Percentiles rank a stretch among this genome's conserved stretches.
phyloP scores from a whole-genome alignment of 2,113 vertebrate genomes.

The Syngnathus floridae region DNA sequence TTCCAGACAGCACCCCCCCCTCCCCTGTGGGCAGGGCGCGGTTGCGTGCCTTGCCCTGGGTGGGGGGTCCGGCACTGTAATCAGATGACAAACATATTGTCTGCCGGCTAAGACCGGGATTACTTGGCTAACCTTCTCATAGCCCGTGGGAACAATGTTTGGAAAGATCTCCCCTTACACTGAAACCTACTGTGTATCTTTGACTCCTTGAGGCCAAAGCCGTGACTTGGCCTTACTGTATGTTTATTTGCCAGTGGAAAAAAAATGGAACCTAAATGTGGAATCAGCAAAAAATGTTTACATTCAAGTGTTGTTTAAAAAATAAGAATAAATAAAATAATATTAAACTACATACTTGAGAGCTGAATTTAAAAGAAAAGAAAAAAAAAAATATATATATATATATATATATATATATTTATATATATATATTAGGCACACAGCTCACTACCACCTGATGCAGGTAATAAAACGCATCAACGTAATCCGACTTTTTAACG shows the following conservation, averaged over 20 bases:
- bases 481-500: too few relatives aligned
- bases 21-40: conserved; percentile 53
- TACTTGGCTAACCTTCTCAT: conserved; percentile 60
- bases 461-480: too few relatives aligned
- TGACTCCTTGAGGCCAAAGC: conserved; percentile 45
- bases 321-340: too few relatives aligned
- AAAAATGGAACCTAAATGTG: background rate
- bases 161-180: conserved; percentile 57
- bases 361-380: too few relatives aligned
- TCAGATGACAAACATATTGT: conserved; percentile 59
- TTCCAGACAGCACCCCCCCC: conserved; percentile 9
- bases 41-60: conserved; percentile 38
- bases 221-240: conserved; percentile 17
- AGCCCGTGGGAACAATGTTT: conserved; percentile 62
- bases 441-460: too few relatives aligned
- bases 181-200: conserved; percentile 54
- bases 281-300: background rate
- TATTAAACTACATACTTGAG: too few relatives aligned
- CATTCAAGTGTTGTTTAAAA: too few relatives aligned
- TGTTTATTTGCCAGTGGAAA: background rate
- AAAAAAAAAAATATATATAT: too few relatives aligned
- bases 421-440: too few relatives aligned
- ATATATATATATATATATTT: too few relatives aligned
- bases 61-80: conserved; percentile 49
- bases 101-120: conserved; percentile 48